Conservation (phyloP, 2,113 vertebrate species). For the Apistogramma diplotaenia region DNA sequence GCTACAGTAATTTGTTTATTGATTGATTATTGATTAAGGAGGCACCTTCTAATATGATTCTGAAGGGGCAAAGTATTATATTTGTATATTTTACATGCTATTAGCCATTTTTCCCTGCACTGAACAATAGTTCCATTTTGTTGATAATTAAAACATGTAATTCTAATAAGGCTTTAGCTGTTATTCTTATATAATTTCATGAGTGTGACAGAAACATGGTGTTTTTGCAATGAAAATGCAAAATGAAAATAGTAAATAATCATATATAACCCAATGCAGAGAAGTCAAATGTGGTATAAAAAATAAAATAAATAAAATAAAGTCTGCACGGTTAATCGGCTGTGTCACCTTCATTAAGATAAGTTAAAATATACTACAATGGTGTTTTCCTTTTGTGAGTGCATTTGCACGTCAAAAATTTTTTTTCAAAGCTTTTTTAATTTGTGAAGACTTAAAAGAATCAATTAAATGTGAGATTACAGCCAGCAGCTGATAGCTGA, state of each 20-base stretch:
- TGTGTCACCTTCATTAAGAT: not conserved
- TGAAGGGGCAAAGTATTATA: not conserved
- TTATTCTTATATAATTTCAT: not conserved
- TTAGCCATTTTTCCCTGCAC: not conserved
- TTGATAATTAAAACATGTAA: not conserved
- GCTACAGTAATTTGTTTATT: not conserved
- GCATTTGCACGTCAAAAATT: too few relatives aligned
- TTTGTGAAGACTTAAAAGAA: too few relatives aligned
- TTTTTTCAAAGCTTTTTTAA: too few relatives aligned
- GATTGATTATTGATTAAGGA: not conserved
- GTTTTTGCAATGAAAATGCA: not conserved
- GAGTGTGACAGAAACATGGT: not conserved
- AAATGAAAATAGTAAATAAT: not conserved
- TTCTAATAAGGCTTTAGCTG: not conserved
- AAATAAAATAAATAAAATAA: too few relatives aligned
- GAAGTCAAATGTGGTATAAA: not conserved
- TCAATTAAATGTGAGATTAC: not conserved
- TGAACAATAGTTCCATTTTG: not conserved
- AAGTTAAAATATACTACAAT: not conserved
- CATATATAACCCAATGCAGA: not conserved
- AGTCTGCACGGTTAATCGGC: too few relatives aligned
- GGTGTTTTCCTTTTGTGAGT: too few relatives aligned
- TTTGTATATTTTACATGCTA: not conserved
- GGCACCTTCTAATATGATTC: not conserved
- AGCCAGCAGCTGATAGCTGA: too few relatives aligned